Percentiles rank a stretch among this genome's conserved stretches.
Conservation (phyloP, 2,888 invertebrate genomes). For the Desoria tigrina region DNA sequence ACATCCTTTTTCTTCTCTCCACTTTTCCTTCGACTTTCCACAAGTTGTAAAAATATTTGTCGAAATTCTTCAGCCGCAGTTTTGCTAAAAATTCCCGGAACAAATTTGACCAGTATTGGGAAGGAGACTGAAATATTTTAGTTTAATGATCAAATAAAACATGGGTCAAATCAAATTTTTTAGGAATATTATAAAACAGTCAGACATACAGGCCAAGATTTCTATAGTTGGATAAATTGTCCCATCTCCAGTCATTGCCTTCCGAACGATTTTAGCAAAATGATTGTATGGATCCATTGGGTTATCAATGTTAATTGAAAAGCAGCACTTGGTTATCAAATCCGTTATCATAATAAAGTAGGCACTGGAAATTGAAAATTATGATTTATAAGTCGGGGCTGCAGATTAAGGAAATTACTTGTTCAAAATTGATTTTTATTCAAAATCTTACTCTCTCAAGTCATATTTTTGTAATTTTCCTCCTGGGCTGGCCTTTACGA, state of each 20-base stretch:
- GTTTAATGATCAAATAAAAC: too few relatives aligned
- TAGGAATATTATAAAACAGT: slow-evolving; percentile 1
- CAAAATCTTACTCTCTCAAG: slow-evolving; percentile 29
- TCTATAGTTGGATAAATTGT: background rate
- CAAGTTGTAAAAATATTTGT: slow-evolving; percentile 26
- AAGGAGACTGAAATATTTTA: slow-evolving; percentile 30
- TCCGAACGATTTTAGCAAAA: slow-evolving; percentile 28
- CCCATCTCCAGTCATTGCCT: background rate
- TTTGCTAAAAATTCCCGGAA: slow-evolving; percentile 18
- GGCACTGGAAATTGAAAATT: slow-evolving; percentile 11
- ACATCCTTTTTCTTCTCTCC: slow-evolving; percentile 33
- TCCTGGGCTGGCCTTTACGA: slow-evolving; percentile 11
- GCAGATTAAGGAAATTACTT: background rate
- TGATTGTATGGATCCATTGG: slow-evolving; percentile 19
- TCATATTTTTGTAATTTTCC: slow-evolving; percentile 26
- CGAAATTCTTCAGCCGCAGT: slow-evolving; percentile 23
- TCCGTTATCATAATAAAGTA: slow-evolving; percentile 41
- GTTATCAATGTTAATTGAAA: slow-evolving; percentile 32
- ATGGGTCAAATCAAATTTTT: background rate
- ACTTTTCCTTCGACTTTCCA: slow-evolving; percentile 24
- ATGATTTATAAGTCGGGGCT: background rate
- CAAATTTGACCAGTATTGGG: slow-evolving; percentile 29
- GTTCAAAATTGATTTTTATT: background rate
- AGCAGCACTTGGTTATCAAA: slow-evolving; percentile 29
- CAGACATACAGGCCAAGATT: slow-evolving; percentile 25